Evolutionary conservation across 2,113 vertebrate genomes (phyloP).

Genomic region (Colistium nudipinnis): DNA sequence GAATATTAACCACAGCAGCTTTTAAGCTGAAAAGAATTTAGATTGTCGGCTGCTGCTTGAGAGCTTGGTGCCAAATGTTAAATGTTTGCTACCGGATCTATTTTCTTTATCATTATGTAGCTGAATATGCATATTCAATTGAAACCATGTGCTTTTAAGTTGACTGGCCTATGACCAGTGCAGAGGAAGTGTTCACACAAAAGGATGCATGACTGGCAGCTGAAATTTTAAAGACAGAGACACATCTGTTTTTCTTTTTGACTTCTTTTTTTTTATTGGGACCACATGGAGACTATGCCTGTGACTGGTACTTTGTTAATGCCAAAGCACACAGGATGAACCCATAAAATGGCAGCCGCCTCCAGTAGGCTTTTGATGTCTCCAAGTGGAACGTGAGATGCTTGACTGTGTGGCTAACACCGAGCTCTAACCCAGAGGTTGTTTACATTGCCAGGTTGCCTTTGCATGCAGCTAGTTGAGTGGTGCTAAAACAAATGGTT

Average conservation of each 20-base stretch:
- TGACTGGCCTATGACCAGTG: conserved; percentile 12
- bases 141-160: neutral
- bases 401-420: conserved; percentile 72
- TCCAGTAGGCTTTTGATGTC: conserved; percentile 65
- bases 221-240: conserved; percentile 55
- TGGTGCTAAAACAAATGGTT: conserved; percentile 57
- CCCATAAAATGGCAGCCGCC: conserved; percentile 74
- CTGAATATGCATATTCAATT: neutral
- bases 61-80: neutral
- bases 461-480: conserved; percentile 66
- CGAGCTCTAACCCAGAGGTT: conserved; percentile 58
- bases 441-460: conserved; percentile 57
- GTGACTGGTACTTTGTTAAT: conserved; percentile 59
- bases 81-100: neutral
- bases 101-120: neutral
- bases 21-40: conserved; percentile 32
- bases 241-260: conserved; percentile 61
- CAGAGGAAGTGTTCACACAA: conserved; percentile 30
- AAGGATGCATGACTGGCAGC: conserved; percentile 62
- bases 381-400: conserved; percentile 64
- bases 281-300: conserved; percentile 66
- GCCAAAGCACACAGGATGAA: conserved; percentile 72
- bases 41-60: conserved; percentile 8
- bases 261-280: conserved; percentile 45
- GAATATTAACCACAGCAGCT: conserved; percentile 12